phyloP scores from a whole-genome alignment of 2,888 invertebrate genomes.

The Blera fallax region DNA sequence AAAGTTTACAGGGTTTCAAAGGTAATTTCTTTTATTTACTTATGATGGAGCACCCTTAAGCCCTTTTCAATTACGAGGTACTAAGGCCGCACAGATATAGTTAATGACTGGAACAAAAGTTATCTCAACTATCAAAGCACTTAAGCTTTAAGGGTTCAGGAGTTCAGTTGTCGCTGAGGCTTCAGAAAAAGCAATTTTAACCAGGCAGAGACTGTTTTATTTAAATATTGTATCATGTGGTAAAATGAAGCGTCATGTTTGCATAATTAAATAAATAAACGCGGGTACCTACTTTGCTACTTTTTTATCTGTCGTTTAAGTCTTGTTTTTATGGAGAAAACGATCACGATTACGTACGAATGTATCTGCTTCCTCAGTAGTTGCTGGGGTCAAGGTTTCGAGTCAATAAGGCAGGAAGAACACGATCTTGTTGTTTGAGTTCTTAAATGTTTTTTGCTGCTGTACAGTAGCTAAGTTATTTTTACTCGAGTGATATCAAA shows the following conservation, averaged over 20 bases:
- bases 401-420: background rate
- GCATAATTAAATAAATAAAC: conserved; percentile 37
- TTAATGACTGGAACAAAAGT: background rate
- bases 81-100: background rate
- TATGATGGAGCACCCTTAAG: background rate
- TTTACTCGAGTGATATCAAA: background rate
- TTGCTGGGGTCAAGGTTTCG: conserved; percentile 23
- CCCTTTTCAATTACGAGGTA: background rate
- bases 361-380: background rate
- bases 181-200: background rate
- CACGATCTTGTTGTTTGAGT: background rate
- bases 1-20: background rate
- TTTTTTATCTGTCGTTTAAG: conserved; percentile 1
- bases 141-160: conserved; percentile 33
- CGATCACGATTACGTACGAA: background rate
- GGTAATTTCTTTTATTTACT: background rate
- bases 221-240: conserved; percentile 45
- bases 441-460: background rate
- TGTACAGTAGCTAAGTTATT: background rate
- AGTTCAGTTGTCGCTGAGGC: conserved; percentile 15
- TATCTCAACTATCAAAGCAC: background rate
- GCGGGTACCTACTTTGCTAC: background rate
- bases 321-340: background rate
- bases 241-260: conserved; percentile 36
- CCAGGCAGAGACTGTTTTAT: background rate